A percentile compares a stretch with the other conserved stretches of the same genome.
phyloP scores from a whole-genome alignment of 1,140 invertebrate species.

The Diuraphis noxia region DNA sequence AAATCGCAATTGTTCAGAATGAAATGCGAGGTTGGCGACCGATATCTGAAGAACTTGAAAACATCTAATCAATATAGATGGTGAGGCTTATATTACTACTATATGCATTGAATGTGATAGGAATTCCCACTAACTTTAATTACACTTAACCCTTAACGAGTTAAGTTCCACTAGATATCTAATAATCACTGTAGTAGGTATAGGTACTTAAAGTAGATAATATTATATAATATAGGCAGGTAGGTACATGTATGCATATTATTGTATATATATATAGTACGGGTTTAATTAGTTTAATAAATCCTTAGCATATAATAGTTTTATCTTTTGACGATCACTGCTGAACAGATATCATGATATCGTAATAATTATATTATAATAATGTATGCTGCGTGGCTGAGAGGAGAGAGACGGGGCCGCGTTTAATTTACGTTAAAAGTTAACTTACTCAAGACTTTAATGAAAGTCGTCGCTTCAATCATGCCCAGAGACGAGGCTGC shows the following conservation, averaged over 20 bases:
- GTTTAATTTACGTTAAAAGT: slow-evolving; percentile 11
- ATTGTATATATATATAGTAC: too few relatives aligned
- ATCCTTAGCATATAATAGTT: slow-evolving; percentile 16
- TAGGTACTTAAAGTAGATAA: slow-evolving; percentile 32
- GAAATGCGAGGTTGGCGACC: not conserved
- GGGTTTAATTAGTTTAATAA: slow-evolving; percentile 39
- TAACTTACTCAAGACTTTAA: slow-evolving; percentile 93
- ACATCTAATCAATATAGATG: not conserved
- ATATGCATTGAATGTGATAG: not conserved
- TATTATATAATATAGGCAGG: not conserved
- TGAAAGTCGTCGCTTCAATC: slow-evolving; percentile 81
- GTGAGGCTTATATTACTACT: slow-evolving; percentile 6
- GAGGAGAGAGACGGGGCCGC: not conserved
- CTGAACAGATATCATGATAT: not conserved
- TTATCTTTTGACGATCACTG: slow-evolving; percentile 15
- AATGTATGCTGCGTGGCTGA: not conserved
- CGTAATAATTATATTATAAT: slow-evolving; percentile 11
- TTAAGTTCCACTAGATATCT: slow-evolving; percentile 33
- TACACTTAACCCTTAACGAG: slow-evolving; percentile 30
- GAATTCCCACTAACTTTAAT: slow-evolving; percentile 23
- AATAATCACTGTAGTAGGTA: slow-evolving; percentile 22
- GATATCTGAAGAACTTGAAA: not conserved
- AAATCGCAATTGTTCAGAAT: not conserved
- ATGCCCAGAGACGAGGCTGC: slow-evolving; percentile 91
- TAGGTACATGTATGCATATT: not conserved